Base-by-base conservation (phyloP, 2,888 invertebrate genomes). In the Lithosia quadra region DNA sequence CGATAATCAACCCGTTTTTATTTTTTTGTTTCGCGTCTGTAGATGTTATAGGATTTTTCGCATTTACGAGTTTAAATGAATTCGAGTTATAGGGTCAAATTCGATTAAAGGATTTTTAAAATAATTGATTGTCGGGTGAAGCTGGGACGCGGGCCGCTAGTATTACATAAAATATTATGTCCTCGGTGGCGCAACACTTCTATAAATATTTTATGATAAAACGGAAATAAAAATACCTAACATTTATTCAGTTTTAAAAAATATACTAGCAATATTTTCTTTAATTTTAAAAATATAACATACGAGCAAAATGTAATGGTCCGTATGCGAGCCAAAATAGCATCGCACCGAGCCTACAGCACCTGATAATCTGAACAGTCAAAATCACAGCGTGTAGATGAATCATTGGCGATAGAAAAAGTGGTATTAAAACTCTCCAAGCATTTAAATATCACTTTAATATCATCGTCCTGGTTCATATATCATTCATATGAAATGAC, bases 171-270 rank as follows among this genome's bases (percentile, higher is more conserved):
- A 49, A 49, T 49, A 49, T 49, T 49, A n/a, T 49, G 49, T 49
- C 49, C n/a, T 49, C 49, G n/a, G n/a, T n/a, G 49, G n/a, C 56
- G 24, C 22, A 56, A 15, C 24, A 13, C 13, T 56, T 56, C 56
- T 56, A 56, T 22, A 56, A 24, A 24, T 56, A 56, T 56, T 56
- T 24, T 56, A 22, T 22, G 56, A 24, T 24, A 43, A 43, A 43
- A 43, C 43, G 43, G n/a, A 49, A 49, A 49, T 49, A 49, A 49
- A 49, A 49, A 49, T 49, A 49, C 49, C 49, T 49, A 49, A 49
- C n/a, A 49, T n/a, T 49, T 49, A n/a, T 49, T 49, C 49, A 18
- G 49, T 49, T 49, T 49, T 15, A 18, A 28, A 24, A 58, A 33
- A 28, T 58, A 58, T 18, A 18, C 24, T 28, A 18, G 28, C 28